Conservation (phyloP, 2,113 vertebrate genomes). For the Apus apus region DNA sequence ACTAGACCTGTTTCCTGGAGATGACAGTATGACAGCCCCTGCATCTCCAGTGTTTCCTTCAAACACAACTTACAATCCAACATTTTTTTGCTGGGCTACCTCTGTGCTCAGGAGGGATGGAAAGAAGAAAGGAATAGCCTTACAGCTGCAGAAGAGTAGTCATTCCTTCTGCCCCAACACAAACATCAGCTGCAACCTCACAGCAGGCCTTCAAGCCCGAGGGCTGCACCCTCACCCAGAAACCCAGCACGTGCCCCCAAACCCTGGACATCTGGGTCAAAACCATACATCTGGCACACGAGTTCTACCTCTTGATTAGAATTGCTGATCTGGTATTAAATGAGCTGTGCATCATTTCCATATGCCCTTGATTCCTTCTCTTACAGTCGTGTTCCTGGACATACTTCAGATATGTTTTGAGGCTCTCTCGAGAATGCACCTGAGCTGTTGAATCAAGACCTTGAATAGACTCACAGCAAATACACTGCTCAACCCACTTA, state of each 20-base stretch:
- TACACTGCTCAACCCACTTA: background rate
- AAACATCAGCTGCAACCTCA: background rate
- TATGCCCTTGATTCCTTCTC: background rate
- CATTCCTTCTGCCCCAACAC: background rate
- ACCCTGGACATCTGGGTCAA: rapidly evolving
- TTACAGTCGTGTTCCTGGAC: background rate
- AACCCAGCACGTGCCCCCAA: background rate
- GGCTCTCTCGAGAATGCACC: background rate
- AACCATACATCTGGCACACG: background rate
- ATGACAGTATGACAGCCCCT: rapidly evolving
- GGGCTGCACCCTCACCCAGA: background rate
- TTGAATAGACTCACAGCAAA: background rate
- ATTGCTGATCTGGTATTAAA: background rate
- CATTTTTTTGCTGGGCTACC: background rate
- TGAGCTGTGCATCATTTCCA: background rate
- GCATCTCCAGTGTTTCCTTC: background rate
- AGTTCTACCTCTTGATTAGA: background rate
- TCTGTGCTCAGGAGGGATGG: background rate
- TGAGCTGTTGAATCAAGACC: background rate
- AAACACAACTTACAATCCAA: background rate
- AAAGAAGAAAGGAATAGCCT: background rate
- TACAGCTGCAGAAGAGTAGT: background rate
- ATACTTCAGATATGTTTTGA: background rate
- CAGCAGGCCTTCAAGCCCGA: rapidly evolving
- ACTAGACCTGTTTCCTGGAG: background rate